phyloP scores from a whole-genome alignment of 2,888 invertebrate species.

The Rugalucina vietnamica region DNA sequence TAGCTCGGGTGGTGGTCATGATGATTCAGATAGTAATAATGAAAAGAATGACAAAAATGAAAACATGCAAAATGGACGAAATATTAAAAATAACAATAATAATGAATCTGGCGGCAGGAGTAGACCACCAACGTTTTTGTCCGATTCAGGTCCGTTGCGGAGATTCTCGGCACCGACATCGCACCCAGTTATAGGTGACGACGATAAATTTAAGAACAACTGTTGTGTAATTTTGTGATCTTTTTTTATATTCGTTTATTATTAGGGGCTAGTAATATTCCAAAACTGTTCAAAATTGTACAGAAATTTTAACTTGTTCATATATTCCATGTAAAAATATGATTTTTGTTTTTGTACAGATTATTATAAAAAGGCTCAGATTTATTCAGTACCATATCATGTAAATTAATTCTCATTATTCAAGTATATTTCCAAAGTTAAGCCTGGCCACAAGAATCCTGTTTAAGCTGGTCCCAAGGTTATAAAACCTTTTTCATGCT shows the following conservation, averaged over 20 bases:
- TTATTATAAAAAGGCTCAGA: background rate
- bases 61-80: conserved; percentile 65
- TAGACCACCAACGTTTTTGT: conserved; percentile 54
- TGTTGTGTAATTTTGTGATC: conserved; percentile 78
- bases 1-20: conserved; percentile 38
- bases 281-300: no score
- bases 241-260: background rate
- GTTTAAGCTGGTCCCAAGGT: no score
- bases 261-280: no score
- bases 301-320: background rate
- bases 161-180: conserved; percentile 73
- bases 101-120: conserved; percentile 54
- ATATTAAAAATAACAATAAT: conserved; percentile 68
- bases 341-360: background rate
- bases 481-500: no score
- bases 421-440: no score
- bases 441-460: no score
- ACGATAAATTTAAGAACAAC: conserved; percentile 73
- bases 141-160: conserved; percentile 66
- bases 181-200: conserved; percentile 73
- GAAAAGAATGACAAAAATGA: conserved; percentile 33
- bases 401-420: no score
- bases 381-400: background rate
- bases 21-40: background rate
- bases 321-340: background rate